phyloP scores from a whole-genome alignment of 1,140 invertebrate genomes.

The Leptoteleia sp. region DNA sequence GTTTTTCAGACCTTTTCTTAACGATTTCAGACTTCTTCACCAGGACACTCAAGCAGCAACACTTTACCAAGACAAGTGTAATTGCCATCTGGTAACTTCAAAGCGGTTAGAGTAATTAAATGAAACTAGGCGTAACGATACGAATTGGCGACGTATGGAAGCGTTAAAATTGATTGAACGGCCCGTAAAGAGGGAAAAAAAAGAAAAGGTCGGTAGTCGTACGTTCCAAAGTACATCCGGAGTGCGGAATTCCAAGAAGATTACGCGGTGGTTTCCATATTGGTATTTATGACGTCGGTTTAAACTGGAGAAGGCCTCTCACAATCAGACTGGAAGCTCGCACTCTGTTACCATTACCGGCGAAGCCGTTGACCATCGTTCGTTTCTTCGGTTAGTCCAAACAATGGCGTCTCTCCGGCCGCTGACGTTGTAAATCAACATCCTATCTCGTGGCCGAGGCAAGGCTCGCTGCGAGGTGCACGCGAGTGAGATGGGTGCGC shows the following conservation, averaged over 20 bases:
- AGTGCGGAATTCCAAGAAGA: constrained; percentile 51
- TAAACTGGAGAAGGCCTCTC: constrained; percentile 45
- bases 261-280: constrained; percentile 57
- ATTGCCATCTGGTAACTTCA: too few relatives aligned
- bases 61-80: too few relatives aligned
- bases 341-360: constrained; percentile 61
- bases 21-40: too few relatives aligned
- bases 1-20: too few relatives aligned
- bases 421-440: constrained; percentile 53
- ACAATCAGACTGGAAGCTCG: constrained; percentile 63
- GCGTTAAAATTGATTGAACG: too few relatives aligned
- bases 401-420: constrained; percentile 47
- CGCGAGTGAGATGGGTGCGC: constrained; percentile 3
- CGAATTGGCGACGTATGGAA: too few relatives aligned
- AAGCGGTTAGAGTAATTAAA: too few relatives aligned
- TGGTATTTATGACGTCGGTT: constrained; percentile 63
- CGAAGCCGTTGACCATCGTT: constrained; percentile 58
- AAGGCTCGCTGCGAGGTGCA: constrained; percentile 4
- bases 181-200: too few relatives aligned
- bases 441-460: constrained; percentile 36
- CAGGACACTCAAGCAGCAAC: too few relatives aligned
- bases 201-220: constrained; percentile 18
- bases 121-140: too few relatives aligned
- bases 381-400: constrained; percentile 54
- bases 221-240: constrained; percentile 22